Evolutionary conservation across 2,888 invertebrate species (phyloP).

Genomic region (Erannis defoliaria): DNA sequence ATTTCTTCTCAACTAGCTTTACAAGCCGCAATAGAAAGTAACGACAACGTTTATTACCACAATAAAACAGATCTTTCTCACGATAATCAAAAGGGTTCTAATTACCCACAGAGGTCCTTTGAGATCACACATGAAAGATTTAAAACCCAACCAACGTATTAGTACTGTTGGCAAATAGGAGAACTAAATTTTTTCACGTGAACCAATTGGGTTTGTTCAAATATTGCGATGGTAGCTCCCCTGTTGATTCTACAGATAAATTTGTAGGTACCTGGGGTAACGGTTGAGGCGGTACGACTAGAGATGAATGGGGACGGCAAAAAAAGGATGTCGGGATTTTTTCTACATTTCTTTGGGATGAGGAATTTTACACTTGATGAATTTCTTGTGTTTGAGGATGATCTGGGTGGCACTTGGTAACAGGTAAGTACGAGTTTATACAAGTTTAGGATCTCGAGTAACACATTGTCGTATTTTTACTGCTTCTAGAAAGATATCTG

Average conservation of each 20-base stretch:
- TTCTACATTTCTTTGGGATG: slow-evolving; percentile 5
- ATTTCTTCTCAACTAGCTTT: slow-evolving; percentile 2
- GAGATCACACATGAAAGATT: slow-evolving; percentile 23
- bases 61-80: slow-evolving; percentile 38
- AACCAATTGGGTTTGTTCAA: not conserved
- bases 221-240: not conserved
- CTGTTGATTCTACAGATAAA: not conserved
- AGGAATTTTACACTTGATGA: slow-evolving; percentile 21
- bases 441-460: too few relatives aligned
- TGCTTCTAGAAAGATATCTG: too few relatives aligned
- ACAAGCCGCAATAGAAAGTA: slow-evolving; percentile 21
- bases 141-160: not conserved
- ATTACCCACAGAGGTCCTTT: slow-evolving; percentile 32
- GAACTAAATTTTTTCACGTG: not conserved
- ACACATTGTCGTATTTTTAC: too few relatives aligned
- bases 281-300: slow-evolving; percentile 6
- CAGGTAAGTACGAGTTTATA: not conserved
- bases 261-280: slow-evolving; percentile 4
- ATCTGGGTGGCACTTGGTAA: not conserved
- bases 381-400: slow-evolving; percentile 11
- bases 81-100: slow-evolving; percentile 36
- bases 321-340: slow-evolving; percentile 24
- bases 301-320: slow-evolving; percentile 25
- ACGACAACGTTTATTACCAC: slow-evolving; percentile 25
- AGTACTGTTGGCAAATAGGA: not conserved